Base-by-base conservation (phyloP, 2,797 vertebrate species). In the Eleutherodactylus coqui region DNA sequence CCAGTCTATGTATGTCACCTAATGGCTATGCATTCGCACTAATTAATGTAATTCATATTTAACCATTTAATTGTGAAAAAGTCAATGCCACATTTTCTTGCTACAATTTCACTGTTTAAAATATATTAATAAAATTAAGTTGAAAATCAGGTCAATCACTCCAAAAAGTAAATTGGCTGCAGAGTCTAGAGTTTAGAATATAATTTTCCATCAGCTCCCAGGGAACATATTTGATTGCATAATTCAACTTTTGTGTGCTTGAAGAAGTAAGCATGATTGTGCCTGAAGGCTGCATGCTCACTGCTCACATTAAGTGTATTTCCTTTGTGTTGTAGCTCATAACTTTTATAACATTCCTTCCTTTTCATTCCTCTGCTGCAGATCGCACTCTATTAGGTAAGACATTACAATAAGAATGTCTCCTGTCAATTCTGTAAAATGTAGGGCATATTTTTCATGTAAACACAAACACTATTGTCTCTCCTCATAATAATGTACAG, bases 371-470 rank as follows among this genome's bases (percentile, higher is more conserved):
- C 84, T 92, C 95, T 92, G 92, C 92, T 90, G 86, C 94, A 99
- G 97, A 91, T 97, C 97, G 5, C 96, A 97, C 92, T 97, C 97
- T 29, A 95, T 99, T 89, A 91, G 97, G 97, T 99, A 99, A 98
- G 97, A 90, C 27, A 53, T 60, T 1, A 29, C 36, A 41, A 38
- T 67, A 45, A 19, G 19, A 41, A 41, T 27, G 10, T 32, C 36
- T 79, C 16, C 24, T 16, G 19, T 21, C 41, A 43, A n/a, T 45
- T 43, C 11, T 73, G 67, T 43, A 73, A 73, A 27, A 43, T 2
- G 70, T 45, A 43, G 38, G 21, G 43, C 38, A 43, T 24, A 72
- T n/a, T 69, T n/a, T 72, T 9, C 21, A 41, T 67, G 32, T 34
- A 67, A 34, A 67, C 24, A 60, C 55, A n/a, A n/a, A n/a, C n/a